Conservation (phyloP, 1,140 invertebrate genomes). For the Ephestia elutella region DNA sequence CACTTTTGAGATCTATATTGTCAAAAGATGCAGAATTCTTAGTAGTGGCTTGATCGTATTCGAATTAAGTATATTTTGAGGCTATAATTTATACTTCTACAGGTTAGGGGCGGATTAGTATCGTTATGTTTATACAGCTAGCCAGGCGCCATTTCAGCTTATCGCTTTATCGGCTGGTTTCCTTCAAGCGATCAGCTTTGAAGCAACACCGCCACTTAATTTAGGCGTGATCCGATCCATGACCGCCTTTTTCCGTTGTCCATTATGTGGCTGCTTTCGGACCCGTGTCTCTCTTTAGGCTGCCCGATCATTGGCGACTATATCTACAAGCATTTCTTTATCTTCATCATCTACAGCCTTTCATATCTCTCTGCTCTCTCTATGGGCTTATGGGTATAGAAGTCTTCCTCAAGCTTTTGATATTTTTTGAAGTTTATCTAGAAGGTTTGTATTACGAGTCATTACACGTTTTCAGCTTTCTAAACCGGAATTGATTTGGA, state of each 20-base stretch:
- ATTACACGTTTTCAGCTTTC: too few species aligned
- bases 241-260: background rate
- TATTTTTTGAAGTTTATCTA: too few species aligned
- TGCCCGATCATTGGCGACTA: background rate
- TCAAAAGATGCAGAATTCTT: too few species aligned
- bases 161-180: background rate
- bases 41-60: too few species aligned
- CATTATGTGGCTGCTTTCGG: background rate
- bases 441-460: too few species aligned
- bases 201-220: conserved; percentile 32
- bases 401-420: too few species aligned
- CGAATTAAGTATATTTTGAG: background rate
- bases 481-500: too few species aligned
- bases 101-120: background rate
- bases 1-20: too few species aligned
- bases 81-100: background rate
- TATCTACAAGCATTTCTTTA: too few species aligned
- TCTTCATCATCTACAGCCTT: too few species aligned
- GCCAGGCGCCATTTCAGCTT: background rate
- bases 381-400: too few species aligned
- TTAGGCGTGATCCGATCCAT: conserved; percentile 16
- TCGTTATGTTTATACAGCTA: background rate
- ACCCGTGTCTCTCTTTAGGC: background rate
- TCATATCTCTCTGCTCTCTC: too few species aligned
- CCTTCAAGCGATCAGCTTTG: conserved; percentile 19